Evolutionary conservation across 2,888 invertebrate species (phyloP).

Genomic region (Drosophila rubida): DNA sequence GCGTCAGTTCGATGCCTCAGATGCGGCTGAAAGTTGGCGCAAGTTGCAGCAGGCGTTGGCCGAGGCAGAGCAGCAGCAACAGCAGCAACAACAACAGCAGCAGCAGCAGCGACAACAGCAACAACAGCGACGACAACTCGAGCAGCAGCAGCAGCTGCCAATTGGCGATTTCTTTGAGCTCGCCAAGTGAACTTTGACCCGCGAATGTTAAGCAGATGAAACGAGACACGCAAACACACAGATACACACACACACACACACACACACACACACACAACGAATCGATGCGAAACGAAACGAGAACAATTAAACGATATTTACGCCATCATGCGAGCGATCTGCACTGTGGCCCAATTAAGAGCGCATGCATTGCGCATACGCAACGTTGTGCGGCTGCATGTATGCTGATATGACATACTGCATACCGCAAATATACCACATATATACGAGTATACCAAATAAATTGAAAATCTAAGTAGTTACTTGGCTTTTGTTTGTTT

Average conservation of each 20-base stretch:
- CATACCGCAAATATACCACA: neutral
- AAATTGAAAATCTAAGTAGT: slow-evolving; percentile 35
- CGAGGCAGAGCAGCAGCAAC: slow-evolving; percentile 45
- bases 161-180: slow-evolving; percentile 60
- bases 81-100: slow-evolving; percentile 8
- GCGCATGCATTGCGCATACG: slow-evolving; percentile 43
- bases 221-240: slow-evolving; percentile 15
- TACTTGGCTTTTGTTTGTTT: slow-evolving; percentile 17
- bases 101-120: slow-evolving; percentile 9
- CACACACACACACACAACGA: slow-evolving; percentile 22
- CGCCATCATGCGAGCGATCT: slow-evolving; percentile 46
- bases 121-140: neutral
- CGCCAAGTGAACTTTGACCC: slow-evolving; percentile 56
- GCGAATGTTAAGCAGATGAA: slow-evolving; percentile 6
- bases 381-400: slow-evolving; percentile 12
- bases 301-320: slow-evolving; percentile 69
- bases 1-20: slow-evolving; percentile 53
- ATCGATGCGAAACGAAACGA: slow-evolving; percentile 28
- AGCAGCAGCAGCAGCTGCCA: slow-evolving; percentile 26
- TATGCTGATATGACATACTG: neutral
- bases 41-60: slow-evolving; percentile 54
- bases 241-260: slow-evolving; percentile 14
- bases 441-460: slow-evolving; percentile 5
- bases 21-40: slow-evolving; percentile 67
- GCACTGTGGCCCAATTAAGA: slow-evolving; percentile 51